phyloP scores from a whole-genome alignment of 2,797 vertebrate genomes.

The Poecilia velifera region DNA sequence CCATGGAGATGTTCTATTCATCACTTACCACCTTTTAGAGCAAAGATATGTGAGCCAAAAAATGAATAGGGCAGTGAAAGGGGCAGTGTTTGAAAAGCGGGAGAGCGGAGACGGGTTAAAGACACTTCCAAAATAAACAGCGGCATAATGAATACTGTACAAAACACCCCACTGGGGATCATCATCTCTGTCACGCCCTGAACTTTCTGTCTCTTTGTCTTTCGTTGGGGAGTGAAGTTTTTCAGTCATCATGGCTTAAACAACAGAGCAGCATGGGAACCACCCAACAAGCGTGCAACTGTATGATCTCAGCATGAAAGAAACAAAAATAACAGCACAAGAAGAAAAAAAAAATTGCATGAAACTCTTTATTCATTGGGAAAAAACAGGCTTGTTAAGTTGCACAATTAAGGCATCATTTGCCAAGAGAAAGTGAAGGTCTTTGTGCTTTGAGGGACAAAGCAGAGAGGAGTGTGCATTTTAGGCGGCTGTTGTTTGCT shows the following conservation, averaged over 20 bases:
- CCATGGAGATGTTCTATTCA: constrained; percentile 78
- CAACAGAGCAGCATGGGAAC: constrained; percentile 66
- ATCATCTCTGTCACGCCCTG: constrained; percentile 31
- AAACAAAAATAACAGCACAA: constrained; percentile 29
- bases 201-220: constrained; percentile 28
- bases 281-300: constrained; percentile 62
- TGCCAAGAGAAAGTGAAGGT: constrained; percentile 71
- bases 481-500: constrained; percentile 61
- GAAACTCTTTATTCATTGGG: constrained; percentile 80
- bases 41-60: constrained; percentile 75
- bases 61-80: constrained; percentile 81
- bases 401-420: constrained; percentile 85
- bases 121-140: constrained; percentile 63
- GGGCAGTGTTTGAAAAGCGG: constrained; percentile 65
- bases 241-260: constrained; percentile 10
- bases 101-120: constrained; percentile 64
- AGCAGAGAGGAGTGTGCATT: constrained; percentile 70
- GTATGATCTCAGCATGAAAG: constrained; percentile 29
- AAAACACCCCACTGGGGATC: constrained; percentile 65
- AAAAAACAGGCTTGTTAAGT: constrained; percentile 79
- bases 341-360: constrained; percentile 57
- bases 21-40: constrained; percentile 74
- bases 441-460: constrained; percentile 80
- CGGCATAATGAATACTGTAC: constrained; percentile 71
- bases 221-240: constrained; percentile 22